Evolutionary conservation across 1,140 invertebrate species (phyloP), one percentile per base, ranked within the genome.

Genomic region (Cydia splendana): DNA sequence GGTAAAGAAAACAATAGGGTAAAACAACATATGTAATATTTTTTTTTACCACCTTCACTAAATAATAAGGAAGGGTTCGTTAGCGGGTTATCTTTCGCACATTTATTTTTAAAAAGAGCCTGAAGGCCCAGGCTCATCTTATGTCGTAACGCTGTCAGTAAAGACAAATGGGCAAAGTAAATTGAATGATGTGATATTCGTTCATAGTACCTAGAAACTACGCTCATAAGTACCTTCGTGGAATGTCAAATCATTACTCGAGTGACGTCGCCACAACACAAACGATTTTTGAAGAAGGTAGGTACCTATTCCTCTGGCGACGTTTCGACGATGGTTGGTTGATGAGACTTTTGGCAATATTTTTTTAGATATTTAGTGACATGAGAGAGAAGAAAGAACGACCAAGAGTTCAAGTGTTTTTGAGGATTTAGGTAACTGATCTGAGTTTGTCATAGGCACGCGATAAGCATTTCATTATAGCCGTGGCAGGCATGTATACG

Each of bases 401-500:
- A 42, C 38, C 38, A 9, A 9, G 9, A 48, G 3, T 48, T 24
- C 57, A 24, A 24, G 9, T 20, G 20, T 1, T 62, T 62, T 24
- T 24, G 18, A 24, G 10, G n/a, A n/a, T n/a, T 18, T 24, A 10
- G 20, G 20, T 24, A 24, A 62, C 7, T 12, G 5, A 4, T 24
- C 24, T 7, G 7, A 71, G 67, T 30, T 69, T 69, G n/a, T 71
- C 57, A 71, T 71, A 71, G 34, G 67, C 18, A 71, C 67, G 67
- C 34, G 67, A 71, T 71, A 71, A 71, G 34, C 67, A 71, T 71
- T 75, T 75, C 45, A 75, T 75, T 75, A 24, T 24, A 45, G 20
- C 34, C 73, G n/a, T 2, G 15, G n/a, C 34, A 75, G 76, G 76
- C 79, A 80, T 78, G 79, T 78, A 77, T 76, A 77, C 76, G 71